Base-by-base conservation (phyloP, 2,888 invertebrate genomes). In the Lathronympha strigana region DNA sequence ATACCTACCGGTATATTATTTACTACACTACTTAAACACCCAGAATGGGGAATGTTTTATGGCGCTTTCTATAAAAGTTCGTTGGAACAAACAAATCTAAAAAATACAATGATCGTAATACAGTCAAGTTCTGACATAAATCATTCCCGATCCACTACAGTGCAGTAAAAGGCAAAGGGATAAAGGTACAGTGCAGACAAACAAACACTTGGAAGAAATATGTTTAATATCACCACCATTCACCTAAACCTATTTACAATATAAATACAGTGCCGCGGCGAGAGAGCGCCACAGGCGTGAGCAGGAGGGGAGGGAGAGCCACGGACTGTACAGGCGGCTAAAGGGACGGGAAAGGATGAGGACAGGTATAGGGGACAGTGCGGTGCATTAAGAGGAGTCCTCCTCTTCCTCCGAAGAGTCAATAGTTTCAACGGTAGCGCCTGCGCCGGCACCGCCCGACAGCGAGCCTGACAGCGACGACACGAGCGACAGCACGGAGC, bases 161-260 rank as follows among this genome's bases (percentile, higher is more conserved):
- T 54, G 53, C 49, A 40, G 54, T 23, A 43, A 38, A n/a, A 21
- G 25, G 17, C 61, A 49, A 51, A 19, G 49, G 40, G 51, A 60
- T 38, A 62, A n/a, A 43, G 68, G 69, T 67, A 58, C 57, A 60
- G 80, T 86, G 87, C 88, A 88, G 78, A 83, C 76, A 88, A 88
- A 90, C 86, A 84, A 82, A 82, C 78, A 70, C 72, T 74, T 77
- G 73, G 75, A 76, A 80, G 77, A 76, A 84, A 84, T 77, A 79
- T 78, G 89, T 63, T 90, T 89, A 88, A 88, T 90, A 82, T 83
- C 83, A 88, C 89, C 89, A 84, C 77, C 82, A 80, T 79, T 84
- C 87, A 87, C 84, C 90, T 90, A 84, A 82, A 80, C 82, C 88
- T 91, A 91, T 90, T 90, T 91, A 90, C 90, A 90, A 79, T 83